These are phyloP conservation scores for Dinothrombium tinctorium DNA, from an alignment of 1,140 invertebrate species.

Conservation along the genomic window DNA sequence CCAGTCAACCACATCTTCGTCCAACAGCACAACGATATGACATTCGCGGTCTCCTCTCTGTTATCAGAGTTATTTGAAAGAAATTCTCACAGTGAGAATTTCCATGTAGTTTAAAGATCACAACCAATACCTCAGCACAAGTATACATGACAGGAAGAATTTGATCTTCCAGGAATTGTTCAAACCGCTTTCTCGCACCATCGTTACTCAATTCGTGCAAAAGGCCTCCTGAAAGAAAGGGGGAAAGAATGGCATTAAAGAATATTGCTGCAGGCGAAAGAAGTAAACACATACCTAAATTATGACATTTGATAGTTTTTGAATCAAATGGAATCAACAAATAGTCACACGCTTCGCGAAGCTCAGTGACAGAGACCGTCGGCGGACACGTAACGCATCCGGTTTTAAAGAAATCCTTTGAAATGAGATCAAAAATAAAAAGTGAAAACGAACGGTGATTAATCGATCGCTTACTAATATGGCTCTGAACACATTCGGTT, in stretches of 20 bases:
- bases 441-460: neutral
- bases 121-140: constrained; percentile 55
- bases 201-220: constrained; percentile 96
- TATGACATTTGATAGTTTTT: constrained; percentile 79
- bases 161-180: constrained; percentile 78
- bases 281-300: constrained; percentile 43
- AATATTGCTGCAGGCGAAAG: neutral
- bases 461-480: constrained; percentile 37
- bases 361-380: constrained; percentile 64
- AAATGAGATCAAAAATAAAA: constrained; percentile 6
- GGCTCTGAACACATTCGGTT: constrained; percentile 75
- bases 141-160: constrained; percentile 89
- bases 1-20: constrained; percentile 93
- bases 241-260: neutral
- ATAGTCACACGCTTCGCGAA: constrained; percentile 96
- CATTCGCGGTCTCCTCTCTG: constrained; percentile 20
- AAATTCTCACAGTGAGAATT: neutral
- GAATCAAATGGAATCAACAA: constrained; percentile 92
- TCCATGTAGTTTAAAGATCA: no score
- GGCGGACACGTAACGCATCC: constrained; percentile 65
- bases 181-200: constrained; percentile 86
- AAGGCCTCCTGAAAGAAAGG: constrained; percentile 58
- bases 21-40: constrained; percentile 73
- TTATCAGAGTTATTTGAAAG: neutral
- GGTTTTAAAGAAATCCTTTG: constrained; percentile 67